phyloP scores from a whole-genome alignment of 2,888 invertebrate species.

The Drosophila longiperda region DNA sequence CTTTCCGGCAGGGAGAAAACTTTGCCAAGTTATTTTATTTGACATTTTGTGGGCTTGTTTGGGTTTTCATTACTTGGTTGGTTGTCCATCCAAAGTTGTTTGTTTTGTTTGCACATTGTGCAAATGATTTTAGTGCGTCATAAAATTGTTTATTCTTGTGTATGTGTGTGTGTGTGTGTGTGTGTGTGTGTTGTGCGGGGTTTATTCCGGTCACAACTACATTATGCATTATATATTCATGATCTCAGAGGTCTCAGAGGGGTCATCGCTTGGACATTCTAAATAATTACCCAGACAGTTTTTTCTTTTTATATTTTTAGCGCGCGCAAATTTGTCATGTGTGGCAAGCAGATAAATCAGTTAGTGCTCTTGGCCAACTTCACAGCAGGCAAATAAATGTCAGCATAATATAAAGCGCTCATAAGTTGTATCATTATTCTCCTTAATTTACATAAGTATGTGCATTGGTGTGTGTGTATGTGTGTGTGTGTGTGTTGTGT shows the following conservation, averaged over 20 bases:
- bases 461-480: background rate
- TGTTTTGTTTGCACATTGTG: slow-evolving; percentile 57
- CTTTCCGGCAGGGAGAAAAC: slow-evolving; percentile 50
- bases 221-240: slow-evolving; percentile 58
- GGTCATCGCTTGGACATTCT: slow-evolving; percentile 48
- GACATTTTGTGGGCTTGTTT: slow-evolving; percentile 56
- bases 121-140: slow-evolving; percentile 68
- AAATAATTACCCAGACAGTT: slow-evolving; percentile 66
- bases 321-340: slow-evolving; percentile 52
- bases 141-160: slow-evolving; percentile 61
- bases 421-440: slow-evolving; percentile 78
- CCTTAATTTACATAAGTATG: slow-evolving; percentile 47
- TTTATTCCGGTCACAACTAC: slow-evolving; percentile 41
- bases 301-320: slow-evolving; percentile 31
- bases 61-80: slow-evolving; percentile 26
- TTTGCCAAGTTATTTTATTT: slow-evolving; percentile 43
- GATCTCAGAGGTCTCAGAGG: slow-evolving; percentile 37
- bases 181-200: slow-evolving; percentile 2
- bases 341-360: slow-evolving; percentile 66
- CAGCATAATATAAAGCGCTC: slow-evolving; percentile 67
- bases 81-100: slow-evolving; percentile 46
- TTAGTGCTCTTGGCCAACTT: slow-evolving; percentile 44
- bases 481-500: slow-evolving; percentile 27
- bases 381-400: slow-evolving; percentile 63
- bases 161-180: background rate